These are phyloP conservation scores for Phasia obesa DNA, from an alignment of 2,888 invertebrate species.

Conservation along the genomic window DNA sequence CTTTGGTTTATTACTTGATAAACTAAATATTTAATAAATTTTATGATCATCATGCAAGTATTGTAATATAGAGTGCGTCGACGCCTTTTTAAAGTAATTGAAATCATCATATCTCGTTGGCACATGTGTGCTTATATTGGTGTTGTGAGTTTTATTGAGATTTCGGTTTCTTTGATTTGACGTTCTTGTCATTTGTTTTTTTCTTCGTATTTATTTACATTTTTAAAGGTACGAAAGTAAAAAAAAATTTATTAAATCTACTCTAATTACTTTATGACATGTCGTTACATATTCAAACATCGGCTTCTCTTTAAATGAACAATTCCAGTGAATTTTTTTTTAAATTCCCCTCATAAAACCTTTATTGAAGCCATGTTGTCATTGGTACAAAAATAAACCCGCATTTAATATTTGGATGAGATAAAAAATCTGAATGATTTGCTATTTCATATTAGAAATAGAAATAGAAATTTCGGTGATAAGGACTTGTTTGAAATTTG, in stretches of 20 bases:
- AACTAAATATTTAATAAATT: constrained; percentile 39
- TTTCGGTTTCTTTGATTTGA: constrained; percentile 63
- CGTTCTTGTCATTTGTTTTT: constrained; percentile 55
- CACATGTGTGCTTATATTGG: not conserved
- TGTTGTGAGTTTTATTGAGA: constrained; percentile 34
- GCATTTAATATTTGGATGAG: constrained; percentile 25
- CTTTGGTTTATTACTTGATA: constrained; percentile 34
- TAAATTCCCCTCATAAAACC: constrained; percentile 63
- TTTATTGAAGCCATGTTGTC: constrained; percentile 57
- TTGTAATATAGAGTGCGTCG: no score
- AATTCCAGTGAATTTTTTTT: constrained; percentile 63
- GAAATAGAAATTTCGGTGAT: not conserved
- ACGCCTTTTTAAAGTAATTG: not conserved
- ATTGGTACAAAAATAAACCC: constrained; percentile 30
- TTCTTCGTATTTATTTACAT: constrained; percentile 49
- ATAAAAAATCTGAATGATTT: constrained; percentile 43
- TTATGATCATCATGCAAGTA: not conserved
- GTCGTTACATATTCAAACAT: constrained; percentile 60
- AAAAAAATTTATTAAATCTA: constrained; percentile 46
- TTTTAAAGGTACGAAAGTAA: constrained; percentile 48
- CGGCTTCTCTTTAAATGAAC: constrained; percentile 57
- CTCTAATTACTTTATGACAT: constrained; percentile 69
- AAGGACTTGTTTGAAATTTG: constrained; percentile 12
- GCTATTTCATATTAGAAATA: not conserved
- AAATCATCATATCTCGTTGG: not conserved